phyloP scores from a whole-genome alignment of 2,888 invertebrate species.

The Brachylomia viminalis region DNA sequence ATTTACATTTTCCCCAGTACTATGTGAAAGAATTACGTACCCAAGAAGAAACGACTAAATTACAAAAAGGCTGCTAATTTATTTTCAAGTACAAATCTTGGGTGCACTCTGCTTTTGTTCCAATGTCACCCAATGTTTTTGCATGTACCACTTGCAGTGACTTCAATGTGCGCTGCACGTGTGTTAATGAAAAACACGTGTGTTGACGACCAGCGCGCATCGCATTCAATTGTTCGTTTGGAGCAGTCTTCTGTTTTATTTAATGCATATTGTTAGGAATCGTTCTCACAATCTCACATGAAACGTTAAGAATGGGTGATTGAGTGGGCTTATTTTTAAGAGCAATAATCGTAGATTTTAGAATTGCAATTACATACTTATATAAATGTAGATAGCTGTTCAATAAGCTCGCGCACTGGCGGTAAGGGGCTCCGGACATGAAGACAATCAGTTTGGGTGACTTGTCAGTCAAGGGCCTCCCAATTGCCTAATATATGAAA shows the following conservation, averaged over 20 bases:
- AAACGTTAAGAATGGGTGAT: neutral
- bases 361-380: neutral
- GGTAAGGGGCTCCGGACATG: neutral
- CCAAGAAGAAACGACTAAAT: neutral
- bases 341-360: neutral
- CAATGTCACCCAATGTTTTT: conserved; percentile 41
- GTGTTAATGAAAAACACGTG: conserved; percentile 70
- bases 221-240: conserved; percentile 62
- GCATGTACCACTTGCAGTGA: conserved; percentile 48
- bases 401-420: neutral
- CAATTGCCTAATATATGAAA: neutral
- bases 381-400: neutral
- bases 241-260: conserved; percentile 45
- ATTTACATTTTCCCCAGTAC: neutral
- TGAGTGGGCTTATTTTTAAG: neutral
- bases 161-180: conserved; percentile 74
- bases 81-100: conserved; percentile 4
- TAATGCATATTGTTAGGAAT: conserved; percentile 37
- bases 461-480: too few relatives aligned
- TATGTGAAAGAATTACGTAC: neutral
- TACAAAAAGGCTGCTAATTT: conserved; percentile 2
- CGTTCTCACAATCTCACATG: conserved; percentile 18
- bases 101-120: conserved; percentile 5
- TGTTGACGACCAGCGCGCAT: conserved; percentile 40
- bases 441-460: neutral